phyloP scores from a whole-genome alignment of 2,888 invertebrate species.

The Gibbula magus region DNA sequence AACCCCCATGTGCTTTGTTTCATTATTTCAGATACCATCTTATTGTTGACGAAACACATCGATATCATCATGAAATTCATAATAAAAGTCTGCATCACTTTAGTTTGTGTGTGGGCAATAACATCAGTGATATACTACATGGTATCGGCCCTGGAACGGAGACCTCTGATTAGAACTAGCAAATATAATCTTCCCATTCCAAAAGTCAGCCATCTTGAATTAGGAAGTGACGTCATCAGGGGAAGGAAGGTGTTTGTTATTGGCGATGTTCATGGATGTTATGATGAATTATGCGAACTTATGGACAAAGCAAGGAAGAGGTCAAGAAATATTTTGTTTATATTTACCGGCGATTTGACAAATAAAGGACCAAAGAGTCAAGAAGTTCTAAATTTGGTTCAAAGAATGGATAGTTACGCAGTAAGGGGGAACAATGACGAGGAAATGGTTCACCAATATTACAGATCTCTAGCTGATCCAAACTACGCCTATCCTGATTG shows the following conservation, averaged over 20 bases:
- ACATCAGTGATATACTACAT: neutral
- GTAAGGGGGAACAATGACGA: conserved; percentile 74
- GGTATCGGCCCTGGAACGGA: neutral
- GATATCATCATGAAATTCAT: too few relatives aligned
- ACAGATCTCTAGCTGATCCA: conserved; percentile 34
- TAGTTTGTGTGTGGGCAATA: neutral
- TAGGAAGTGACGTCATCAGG: conserved; percentile 48
- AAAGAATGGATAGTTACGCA: conserved; percentile 43
- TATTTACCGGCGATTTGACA: conserved; percentile 73
- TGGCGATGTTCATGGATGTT: conserved; percentile 75
- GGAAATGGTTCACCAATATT: conserved; percentile 58
- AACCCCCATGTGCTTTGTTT: too few relatives aligned
- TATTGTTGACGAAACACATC: too few relatives aligned
- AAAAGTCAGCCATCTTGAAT: conserved; percentile 35
- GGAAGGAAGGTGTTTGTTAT: conserved; percentile 67
- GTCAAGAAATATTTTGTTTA: conserved; percentile 50
- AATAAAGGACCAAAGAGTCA: conserved; percentile 73
- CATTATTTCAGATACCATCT: too few relatives aligned
- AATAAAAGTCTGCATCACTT: too few relatives aligned
- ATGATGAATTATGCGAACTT: conserved; percentile 68
- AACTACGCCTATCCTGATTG: conserved; percentile 47
- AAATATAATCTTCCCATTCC: conserved; percentile 47
- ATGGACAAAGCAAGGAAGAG: conserved; percentile 49
- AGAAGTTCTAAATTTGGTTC: conserved; percentile 61
- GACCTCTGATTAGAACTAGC: conserved; percentile 27